Percentiles rank a stretch among this genome's conserved stretches.
phyloP scores from a whole-genome alignment of 2,888 invertebrate species.

The Diplazon laetatorius region DNA sequence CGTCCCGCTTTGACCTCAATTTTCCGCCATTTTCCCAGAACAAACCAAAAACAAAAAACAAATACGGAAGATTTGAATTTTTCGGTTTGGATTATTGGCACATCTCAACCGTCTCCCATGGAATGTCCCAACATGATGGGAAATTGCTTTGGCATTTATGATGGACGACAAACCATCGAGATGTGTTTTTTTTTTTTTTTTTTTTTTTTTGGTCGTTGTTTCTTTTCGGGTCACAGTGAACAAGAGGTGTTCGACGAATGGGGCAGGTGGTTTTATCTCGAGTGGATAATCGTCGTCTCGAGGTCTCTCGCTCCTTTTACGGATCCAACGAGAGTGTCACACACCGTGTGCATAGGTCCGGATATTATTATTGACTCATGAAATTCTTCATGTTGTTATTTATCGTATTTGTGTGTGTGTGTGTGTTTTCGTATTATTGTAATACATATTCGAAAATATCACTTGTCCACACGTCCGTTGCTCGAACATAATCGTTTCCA shows the following conservation, averaged over 20 bases:
- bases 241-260: too few relatives aligned
- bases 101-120: background rate
- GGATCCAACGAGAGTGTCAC: background rate
- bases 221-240: too few relatives aligned
- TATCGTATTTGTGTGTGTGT: background rate
- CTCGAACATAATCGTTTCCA: background rate
- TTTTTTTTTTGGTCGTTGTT: too few relatives aligned
- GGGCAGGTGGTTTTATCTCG: slow-evolving; percentile 22
- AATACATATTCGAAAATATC: background rate
- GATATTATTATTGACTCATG: slow-evolving; percentile 14
- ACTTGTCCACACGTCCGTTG: background rate
- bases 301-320: background rate
- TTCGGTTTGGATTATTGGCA: too few relatives aligned
- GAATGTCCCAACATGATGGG: too few relatives aligned
- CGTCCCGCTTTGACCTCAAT: background rate
- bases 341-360: background rate
- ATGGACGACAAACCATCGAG: too few relatives aligned
- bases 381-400: background rate
- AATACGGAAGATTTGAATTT: too few relatives aligned
- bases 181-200: too few relatives aligned
- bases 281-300: slow-evolving; percentile 20
- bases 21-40: background rate
- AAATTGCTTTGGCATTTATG: too few relatives aligned
- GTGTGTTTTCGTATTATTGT: too few relatives aligned
- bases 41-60: background rate